Conservation (phyloP, 2,797 vertebrate species). For the Fistularia commersonii region DNA sequence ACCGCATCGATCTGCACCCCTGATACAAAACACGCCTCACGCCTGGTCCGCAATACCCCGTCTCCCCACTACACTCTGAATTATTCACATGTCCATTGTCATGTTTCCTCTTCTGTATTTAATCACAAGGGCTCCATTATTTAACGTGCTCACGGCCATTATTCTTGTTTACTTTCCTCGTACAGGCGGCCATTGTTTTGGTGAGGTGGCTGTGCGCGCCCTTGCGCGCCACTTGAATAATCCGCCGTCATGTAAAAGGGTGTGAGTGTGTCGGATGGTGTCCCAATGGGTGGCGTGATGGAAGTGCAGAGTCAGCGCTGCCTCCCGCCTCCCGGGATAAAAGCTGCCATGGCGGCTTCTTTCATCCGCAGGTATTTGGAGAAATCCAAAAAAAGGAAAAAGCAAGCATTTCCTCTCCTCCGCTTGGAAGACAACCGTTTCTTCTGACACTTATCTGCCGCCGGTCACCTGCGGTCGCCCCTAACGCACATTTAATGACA, state of each 20-base stretch:
- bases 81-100: constrained; percentile 5
- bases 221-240: constrained; percentile 14
- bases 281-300: constrained; percentile 20
- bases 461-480: no score
- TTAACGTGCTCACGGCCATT: no score
- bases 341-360: constrained; percentile 19
- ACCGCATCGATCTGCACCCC: constrained; percentile 25
- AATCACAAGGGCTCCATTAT: neutral
- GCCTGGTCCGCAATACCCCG: constrained; percentile 19
- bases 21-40: constrained; percentile 10
- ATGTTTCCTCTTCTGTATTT: neutral
- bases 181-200: no score
- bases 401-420: no score
- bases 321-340: constrained; percentile 14
- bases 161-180: no score
- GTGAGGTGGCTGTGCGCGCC: neutral
- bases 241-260: constrained; percentile 5
- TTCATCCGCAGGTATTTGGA: constrained; percentile 12
- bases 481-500: no score
- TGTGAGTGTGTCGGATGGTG: constrained; percentile 14
- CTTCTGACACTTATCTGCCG: no score
- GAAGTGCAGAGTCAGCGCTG: constrained; percentile 38
- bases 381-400: neutral
- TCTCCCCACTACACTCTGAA: neutral
- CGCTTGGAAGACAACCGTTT: no score